Evolutionary conservation across 2,797 vertebrate species (phyloP).

Genomic region (Xerus rutilus): DNA sequence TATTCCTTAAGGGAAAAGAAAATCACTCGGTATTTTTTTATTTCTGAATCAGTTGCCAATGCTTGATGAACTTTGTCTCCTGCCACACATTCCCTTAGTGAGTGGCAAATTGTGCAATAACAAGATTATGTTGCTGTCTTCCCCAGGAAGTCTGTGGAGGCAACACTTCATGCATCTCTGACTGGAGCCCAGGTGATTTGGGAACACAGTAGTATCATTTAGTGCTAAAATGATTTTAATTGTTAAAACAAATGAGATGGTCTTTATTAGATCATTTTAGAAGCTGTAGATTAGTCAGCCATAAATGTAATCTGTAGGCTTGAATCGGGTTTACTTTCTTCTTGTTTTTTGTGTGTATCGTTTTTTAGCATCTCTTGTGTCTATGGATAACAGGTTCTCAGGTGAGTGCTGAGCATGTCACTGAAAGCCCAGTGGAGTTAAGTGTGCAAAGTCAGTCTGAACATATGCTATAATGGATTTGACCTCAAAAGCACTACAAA

Average conservation of each 20-base stretch:
- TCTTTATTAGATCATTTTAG: slow-evolving; percentile 60
- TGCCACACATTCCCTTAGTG: slow-evolving; percentile 55
- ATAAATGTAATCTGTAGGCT: slow-evolving; percentile 18
- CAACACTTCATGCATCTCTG: slow-evolving; percentile 52
- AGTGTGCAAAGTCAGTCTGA: slow-evolving; percentile 87
- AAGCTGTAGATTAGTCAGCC: slow-evolving; percentile 25
- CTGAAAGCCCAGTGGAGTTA: slow-evolving; percentile 85
- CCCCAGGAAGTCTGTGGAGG: not conserved
- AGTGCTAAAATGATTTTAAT: slow-evolving; percentile 48
- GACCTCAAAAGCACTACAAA: slow-evolving; percentile 88
- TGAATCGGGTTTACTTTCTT: slow-evolving; percentile 53
- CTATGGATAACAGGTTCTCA: slow-evolving; percentile 85
- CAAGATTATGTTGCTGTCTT: slow-evolving; percentile 39
- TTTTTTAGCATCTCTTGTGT: slow-evolving; percentile 83
- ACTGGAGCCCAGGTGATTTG: slow-evolving; percentile 42
- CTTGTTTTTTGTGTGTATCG: slow-evolving; percentile 53
- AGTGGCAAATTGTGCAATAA: slow-evolving; percentile 43
- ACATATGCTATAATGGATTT: slow-evolving; percentile 89
- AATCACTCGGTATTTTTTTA: slow-evolving; percentile 67
- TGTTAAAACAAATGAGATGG: slow-evolving; percentile 43
- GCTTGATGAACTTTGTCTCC: slow-evolving; percentile 73
- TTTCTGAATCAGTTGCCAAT: slow-evolving; percentile 74
- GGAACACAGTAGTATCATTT: not conserved
- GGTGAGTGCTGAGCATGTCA: slow-evolving; percentile 83
- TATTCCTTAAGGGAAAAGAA: slow-evolving; percentile 59